These are phyloP conservation scores for Brachyrhaphis roseni DNA, from an alignment of 2,797 vertebrate genomes.

Conservation along the genomic window DNA sequence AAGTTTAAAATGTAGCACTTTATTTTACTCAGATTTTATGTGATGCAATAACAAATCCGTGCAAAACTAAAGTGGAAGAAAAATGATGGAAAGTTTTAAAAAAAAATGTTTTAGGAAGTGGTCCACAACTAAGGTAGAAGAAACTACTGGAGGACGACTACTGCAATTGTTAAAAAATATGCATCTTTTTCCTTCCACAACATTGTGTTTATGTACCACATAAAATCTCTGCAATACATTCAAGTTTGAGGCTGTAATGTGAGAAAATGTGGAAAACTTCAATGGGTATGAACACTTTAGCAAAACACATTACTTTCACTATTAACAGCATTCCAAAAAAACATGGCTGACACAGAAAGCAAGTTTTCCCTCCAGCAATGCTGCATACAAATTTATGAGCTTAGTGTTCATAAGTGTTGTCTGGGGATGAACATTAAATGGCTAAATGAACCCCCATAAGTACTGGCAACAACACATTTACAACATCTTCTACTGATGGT, in stretches of 20 bases:
- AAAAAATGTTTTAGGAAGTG: neutral
- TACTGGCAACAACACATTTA: slow-evolving; percentile 6
- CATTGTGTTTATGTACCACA: neutral
- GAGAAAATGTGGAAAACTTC: neutral
- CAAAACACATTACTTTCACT: neutral
- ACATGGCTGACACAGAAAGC: neutral
- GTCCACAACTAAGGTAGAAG: too few species aligned
- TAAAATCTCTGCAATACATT: neutral
- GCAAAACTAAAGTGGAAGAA: neutral
- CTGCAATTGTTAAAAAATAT: neutral
- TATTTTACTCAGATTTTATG: too few species aligned
- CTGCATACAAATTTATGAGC: neutral
- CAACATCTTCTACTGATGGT: slow-evolving; percentile 13
- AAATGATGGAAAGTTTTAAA: neutral
- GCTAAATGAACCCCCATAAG: slow-evolving; percentile 8
- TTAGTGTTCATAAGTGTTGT: neutral
- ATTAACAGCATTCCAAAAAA: neutral
- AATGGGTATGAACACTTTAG: neutral
- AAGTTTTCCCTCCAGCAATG: neutral
- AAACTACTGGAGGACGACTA: too few species aligned
- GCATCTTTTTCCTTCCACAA: neutral
- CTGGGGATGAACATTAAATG: neutral
- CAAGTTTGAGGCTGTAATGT: neutral
- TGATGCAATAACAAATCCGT: too few species aligned
- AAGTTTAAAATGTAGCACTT: neutral